These are phyloP conservation scores for Tinea semifulvella DNA, from an alignment of 2,888 invertebrate genomes.

Conservation along the genomic window DNA sequence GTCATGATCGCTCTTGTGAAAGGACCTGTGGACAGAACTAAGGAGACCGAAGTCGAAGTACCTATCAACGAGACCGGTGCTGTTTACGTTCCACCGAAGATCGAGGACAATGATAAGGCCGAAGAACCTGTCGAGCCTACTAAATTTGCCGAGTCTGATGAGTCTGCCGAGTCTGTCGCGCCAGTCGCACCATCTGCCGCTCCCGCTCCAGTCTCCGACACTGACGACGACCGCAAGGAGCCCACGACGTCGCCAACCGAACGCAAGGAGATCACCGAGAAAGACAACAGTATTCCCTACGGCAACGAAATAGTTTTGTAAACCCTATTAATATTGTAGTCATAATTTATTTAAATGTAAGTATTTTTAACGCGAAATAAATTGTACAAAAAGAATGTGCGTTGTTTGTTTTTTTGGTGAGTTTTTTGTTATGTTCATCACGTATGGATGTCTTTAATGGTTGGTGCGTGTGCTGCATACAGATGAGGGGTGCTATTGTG, in stretches of 20 bases:
- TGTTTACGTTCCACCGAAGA: conserved; percentile 28
- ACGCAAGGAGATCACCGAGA: conserved; percentile 38
- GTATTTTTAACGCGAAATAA: conserved; percentile 36
- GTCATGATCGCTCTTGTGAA: conserved; percentile 40
- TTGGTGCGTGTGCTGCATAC: conserved; percentile 12
- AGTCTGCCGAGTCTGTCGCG: conserved; percentile 15
- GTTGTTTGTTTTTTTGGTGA: conserved; percentile 31
- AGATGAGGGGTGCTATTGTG: background rate
- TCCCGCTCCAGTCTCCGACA: conserved; percentile 16
- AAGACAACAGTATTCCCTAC: conserved; percentile 47
- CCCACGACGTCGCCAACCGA: conserved; percentile 38
- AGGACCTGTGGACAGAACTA: conserved; percentile 25
- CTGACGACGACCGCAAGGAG: conserved; percentile 37
- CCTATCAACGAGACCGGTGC: conserved; percentile 39
- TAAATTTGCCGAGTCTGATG: conserved; percentile 23
- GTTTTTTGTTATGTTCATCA: conserved; percentile 11
- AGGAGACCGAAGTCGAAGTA: conserved; percentile 38
- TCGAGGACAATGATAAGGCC: conserved; percentile 18
- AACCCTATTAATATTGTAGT: conserved; percentile 10
- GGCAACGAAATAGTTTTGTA: conserved; percentile 35
- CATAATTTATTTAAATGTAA: conserved; percentile 29
- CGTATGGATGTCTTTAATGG: conserved; percentile 14
- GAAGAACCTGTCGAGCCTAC: background rate
- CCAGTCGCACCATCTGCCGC: background rate
- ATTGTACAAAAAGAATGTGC: conserved; percentile 51